These are phyloP conservation scores for Cheumatopsyche charites DNA, from an alignment of 1,140 invertebrate species.

Conservation along the genomic window DNA sequence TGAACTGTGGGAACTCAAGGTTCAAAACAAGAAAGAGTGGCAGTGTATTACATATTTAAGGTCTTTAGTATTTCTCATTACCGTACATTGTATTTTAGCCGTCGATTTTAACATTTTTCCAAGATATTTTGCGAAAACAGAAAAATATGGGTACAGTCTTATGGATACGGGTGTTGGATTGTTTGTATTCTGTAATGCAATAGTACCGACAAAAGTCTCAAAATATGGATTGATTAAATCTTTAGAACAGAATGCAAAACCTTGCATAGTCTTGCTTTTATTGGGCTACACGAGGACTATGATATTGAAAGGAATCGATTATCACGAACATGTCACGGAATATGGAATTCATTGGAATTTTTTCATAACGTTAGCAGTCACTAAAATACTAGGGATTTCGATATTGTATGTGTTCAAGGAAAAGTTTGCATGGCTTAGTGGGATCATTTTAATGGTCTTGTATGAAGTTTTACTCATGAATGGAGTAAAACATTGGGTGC, in stretches of 20 bases:
- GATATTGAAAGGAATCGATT: slow-evolving; percentile 71
- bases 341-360: slow-evolving; percentile 98
- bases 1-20: slow-evolving; percentile 46
- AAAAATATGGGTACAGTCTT: slow-evolving; percentile 83
- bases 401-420: slow-evolving; percentile 61
- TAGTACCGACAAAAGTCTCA: slow-evolving; percentile 66
- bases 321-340: slow-evolving; percentile 86
- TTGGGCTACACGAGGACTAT: slow-evolving; percentile 75
- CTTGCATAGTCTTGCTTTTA: slow-evolving; percentile 64
- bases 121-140: slow-evolving; percentile 83
- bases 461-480: slow-evolving; percentile 74
- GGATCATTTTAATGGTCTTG: slow-evolving; percentile 63
- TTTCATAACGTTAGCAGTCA: slow-evolving; percentile 87
- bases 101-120: slow-evolving; percentile 93
- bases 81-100: slow-evolving; percentile 84
- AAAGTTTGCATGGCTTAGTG: slow-evolving; percentile 57
- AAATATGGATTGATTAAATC: slow-evolving; percentile 51
- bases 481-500: slow-evolving; percentile 74
- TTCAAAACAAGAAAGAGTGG: slow-evolving; percentile 52
- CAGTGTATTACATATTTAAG: slow-evolving; percentile 72
- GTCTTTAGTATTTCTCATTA: slow-evolving; percentile 74
- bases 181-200: slow-evolving; percentile 86
- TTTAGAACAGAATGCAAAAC: slow-evolving; percentile 50
- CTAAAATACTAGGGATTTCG: slow-evolving; percentile 74
- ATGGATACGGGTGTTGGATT: slow-evolving; percentile 96